Percentiles rank a stretch among this genome's conserved stretches.
phyloP scores from a whole-genome alignment of 2,888 invertebrate genomes.

The Euzophera pinguis region DNA sequence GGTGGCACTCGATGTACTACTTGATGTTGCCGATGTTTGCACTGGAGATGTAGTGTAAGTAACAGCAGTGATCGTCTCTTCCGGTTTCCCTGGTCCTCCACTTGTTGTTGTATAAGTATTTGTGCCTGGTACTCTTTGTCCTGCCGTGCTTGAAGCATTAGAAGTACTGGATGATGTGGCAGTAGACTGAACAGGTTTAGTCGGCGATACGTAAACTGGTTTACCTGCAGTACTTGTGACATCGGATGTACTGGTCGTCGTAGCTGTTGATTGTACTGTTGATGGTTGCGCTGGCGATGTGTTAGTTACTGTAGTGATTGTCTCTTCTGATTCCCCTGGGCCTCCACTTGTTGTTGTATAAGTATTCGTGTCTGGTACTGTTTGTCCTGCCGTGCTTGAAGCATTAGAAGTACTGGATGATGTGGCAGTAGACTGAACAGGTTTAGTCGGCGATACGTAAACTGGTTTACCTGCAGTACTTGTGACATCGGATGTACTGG shows the following conservation, averaged over 20 bases:
- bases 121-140: not conserved
- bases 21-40: not conserved
- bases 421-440: not conserved
- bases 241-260: not conserved
- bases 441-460: too few relatives aligned
- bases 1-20: not conserved
- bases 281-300: not conserved
- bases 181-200: not conserved
- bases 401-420: not conserved
- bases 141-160: not conserved
- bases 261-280: not conserved
- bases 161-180: not conserved
- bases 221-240: not conserved
- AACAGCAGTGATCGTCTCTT: not conserved
- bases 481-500: not conserved
- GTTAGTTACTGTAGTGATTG: not conserved
- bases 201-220: not conserved
- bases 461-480: not conserved
- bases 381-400: not conserved
- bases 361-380: not conserved
- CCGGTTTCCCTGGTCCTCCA: not conserved
- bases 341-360: not conserved
- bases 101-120: not conserved
- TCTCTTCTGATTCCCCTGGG: not conserved
- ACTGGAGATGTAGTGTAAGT: not conserved